Evolutionary conservation across 2,888 invertebrate species (phyloP), one percentile per base, ranked within the genome.

Genomic region (Apamea monoglypha): DNA sequence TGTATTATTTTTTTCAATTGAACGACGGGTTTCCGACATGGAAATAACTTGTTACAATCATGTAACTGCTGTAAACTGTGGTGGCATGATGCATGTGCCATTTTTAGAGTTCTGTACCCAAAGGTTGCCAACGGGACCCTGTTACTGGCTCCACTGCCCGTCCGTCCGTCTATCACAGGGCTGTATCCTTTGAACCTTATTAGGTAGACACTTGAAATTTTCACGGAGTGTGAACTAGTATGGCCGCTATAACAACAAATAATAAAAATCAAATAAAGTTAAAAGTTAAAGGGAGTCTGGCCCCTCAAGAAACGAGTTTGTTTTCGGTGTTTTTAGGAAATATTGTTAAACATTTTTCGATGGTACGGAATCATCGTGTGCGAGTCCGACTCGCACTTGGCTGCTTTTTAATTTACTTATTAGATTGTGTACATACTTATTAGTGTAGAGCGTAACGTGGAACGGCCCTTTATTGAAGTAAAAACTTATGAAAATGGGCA

Each of bases 1-100:
- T 71, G 61, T 73, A 68, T 63, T 47, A n/a, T 44, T 32, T 61
- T 47, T 63, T 71, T 66, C 29, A 72, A 81, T 75, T 73, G 32
- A 64, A 72, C 16, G 18, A n/a, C 32, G n/a, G 16, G 16, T 4
- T 53, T 21, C 4, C 1, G n/a, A 69, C n/a, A 50, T 16, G 18
- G 5, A 66, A 66, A 25, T 18, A 53, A 75, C 69, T 44, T 21
- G 47, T 73, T 50, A 18, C 32, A 25, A 56, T 80, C 53, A 63
- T 66, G 53, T 75, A 75, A 82, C 50, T 78, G n/a, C 47, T 21
- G 47, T 36, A 25, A 53, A 18, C 53, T 25, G 25, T 69, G 50
- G 5, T 69, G 8, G 29, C 14, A 14, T 2, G 8, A 32, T 25
- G 32, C 32, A 8, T 50, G 0, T 29, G 29, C 36, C 36, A 40